Percentiles rank a stretch among this genome's conserved stretches.
Evolutionary conservation across 2,797 vertebrate species (phyloP).

Genomic region (Peromyscus eremicus): DNA sequence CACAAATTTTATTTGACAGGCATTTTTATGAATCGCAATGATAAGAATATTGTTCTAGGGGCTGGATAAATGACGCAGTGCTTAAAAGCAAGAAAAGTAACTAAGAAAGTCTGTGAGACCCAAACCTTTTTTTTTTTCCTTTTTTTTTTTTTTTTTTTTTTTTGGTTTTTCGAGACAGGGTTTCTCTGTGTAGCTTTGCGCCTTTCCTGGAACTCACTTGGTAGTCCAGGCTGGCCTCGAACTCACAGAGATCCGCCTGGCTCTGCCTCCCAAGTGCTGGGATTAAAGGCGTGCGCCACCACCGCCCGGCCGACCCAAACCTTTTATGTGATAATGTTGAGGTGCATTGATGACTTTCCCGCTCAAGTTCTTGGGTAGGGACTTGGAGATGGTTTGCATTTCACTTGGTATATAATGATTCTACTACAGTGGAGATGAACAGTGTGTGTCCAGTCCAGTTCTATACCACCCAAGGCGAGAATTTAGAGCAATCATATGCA

Average conservation of each 20-base stretch:
- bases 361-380: not conserved
- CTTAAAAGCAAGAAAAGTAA: not conserved
- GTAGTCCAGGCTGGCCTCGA: too few relatives aligned
- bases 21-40: not conserved
- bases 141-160: too few relatives aligned
- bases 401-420: accelerated
- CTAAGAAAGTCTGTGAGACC: not conserved
- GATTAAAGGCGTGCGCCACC: too few relatives aligned
- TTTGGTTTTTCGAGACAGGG: too few relatives aligned
- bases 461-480: too few relatives aligned
- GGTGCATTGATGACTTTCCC: not conserved
- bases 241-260: too few relatives aligned
- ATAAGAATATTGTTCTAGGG: not conserved
- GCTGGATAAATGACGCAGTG: not conserved
- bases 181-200: too few relatives aligned
- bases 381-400: not conserved
- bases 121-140: too few relatives aligned
- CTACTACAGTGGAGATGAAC: accelerated
- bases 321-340: not conserved
- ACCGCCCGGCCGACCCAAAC: too few relatives aligned
- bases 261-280: too few relatives aligned
- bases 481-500: not conserved
- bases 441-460: not conserved
- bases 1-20: not conserved
- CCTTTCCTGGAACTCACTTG: too few relatives aligned